phyloP scores from a whole-genome alignment of 2,888 invertebrate genomes.

The Antitype chi region DNA sequence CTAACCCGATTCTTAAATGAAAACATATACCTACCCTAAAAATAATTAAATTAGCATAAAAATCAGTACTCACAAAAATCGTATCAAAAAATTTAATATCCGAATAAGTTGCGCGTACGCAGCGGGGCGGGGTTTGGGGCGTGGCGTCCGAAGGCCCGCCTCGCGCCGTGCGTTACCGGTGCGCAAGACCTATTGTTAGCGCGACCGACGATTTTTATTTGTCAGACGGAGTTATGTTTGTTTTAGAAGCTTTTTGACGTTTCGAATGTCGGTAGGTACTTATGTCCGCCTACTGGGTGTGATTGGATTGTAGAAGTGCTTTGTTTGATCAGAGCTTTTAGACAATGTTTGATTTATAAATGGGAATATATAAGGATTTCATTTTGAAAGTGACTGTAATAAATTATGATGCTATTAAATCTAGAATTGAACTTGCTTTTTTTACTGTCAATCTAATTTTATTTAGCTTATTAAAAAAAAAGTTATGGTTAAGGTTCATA shows the following conservation, averaged over 20 bases:
- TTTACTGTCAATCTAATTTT: neutral
- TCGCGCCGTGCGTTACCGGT: slow-evolving; percentile 85
- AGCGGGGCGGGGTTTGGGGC: slow-evolving; percentile 80
- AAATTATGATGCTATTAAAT: neutral
- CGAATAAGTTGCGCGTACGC: slow-evolving; percentile 64
- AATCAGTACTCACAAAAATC: slow-evolving; percentile 44
- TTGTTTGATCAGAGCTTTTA: neutral
- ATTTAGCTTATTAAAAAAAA: neutral
- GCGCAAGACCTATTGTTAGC: slow-evolving; percentile 79
- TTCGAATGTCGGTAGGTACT: slow-evolving; percentile 20
- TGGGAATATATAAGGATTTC: neutral
- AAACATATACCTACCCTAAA: slow-evolving; percentile 6
- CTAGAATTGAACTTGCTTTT: neutral
- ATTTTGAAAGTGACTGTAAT: neutral
- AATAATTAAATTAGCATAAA: slow-evolving; percentile 41
- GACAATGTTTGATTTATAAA: neutral
- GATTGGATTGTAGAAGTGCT: slow-evolving; percentile 6
- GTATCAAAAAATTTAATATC: slow-evolving; percentile 54
- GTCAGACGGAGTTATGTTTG: slow-evolving; percentile 57
- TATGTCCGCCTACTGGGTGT: slow-evolving; percentile 43
- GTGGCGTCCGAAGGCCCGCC: slow-evolving; percentile 80
- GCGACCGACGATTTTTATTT: slow-evolving; percentile 64
- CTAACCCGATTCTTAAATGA: neutral
- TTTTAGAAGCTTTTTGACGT: slow-evolving; percentile 51
- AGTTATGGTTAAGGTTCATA: no score